Evolutionary conservation across 2,888 invertebrate species (phyloP).

Genomic region (Epirrita christyi): DNA sequence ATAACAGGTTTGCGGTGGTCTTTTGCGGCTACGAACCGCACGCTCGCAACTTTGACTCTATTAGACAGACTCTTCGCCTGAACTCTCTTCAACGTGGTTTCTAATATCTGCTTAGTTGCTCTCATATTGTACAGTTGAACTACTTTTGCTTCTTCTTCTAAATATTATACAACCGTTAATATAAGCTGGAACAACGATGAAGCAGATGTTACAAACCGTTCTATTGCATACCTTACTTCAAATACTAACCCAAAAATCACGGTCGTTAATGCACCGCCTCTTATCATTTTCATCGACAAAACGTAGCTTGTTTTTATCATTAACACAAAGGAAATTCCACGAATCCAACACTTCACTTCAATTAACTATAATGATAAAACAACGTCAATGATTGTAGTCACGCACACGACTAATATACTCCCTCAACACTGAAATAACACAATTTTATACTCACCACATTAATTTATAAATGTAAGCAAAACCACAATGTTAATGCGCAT

Average conservation of each 20-base stretch:
- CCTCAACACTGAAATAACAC: slow-evolving; percentile 59
- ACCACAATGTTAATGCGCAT: slow-evolving; percentile 65
- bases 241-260: slow-evolving; percentile 74
- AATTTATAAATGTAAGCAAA: slow-evolving; percentile 56
- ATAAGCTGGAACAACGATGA: slow-evolving; percentile 6
- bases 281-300: slow-evolving; percentile 71
- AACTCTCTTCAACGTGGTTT: slow-evolving; percentile 68
- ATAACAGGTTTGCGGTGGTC: slow-evolving; percentile 95
- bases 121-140: too few relatives aligned
- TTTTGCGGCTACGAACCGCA: slow-evolving; percentile 83
- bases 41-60: slow-evolving; percentile 82
- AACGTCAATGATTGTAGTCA: slow-evolving; percentile 48
- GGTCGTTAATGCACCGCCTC: slow-evolving; percentile 80
- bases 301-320: slow-evolving; percentile 70
- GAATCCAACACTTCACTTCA: slow-evolving; percentile 69
- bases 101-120: slow-evolving; percentile 69
- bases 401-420: slow-evolving; percentile 59
- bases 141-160: too few relatives aligned
- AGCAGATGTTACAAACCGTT: slow-evolving; percentile 71
- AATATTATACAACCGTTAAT: too few relatives aligned
- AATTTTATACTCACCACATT: slow-evolving; percentile 50
- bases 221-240: slow-evolving; percentile 74
- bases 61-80: slow-evolving; percentile 82
- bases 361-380: slow-evolving; percentile 43
- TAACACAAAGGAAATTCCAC: slow-evolving; percentile 79